Evolutionary conservation across 2,113 vertebrate genomes (phyloP).

Genomic region (Nibea albiflora): DNA sequence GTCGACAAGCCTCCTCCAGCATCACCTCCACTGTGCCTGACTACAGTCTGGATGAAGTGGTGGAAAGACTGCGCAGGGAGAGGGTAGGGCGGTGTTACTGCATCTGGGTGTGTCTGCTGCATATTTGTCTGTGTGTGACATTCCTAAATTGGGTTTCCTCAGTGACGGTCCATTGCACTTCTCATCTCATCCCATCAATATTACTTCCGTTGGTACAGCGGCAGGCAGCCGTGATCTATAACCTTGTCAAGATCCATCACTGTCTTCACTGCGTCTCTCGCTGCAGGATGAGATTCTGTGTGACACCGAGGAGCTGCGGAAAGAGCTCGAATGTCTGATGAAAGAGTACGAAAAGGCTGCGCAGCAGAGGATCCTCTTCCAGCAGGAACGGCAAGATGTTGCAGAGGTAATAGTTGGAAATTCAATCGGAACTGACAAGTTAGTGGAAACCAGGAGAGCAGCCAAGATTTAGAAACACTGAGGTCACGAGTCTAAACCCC

Average conservation of each 20-base stretch:
- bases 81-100: slow-evolving; percentile 68
- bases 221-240: slow-evolving; percentile 15
- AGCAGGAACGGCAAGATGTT: slow-evolving; percentile 72
- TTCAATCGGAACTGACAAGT: not conserved
- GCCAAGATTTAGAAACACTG: not conserved
- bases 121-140: slow-evolving; percentile 24
- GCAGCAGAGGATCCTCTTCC: slow-evolving; percentile 68
- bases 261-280: slow-evolving; percentile 26
- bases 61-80: slow-evolving; percentile 76
- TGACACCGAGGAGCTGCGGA: slow-evolving; percentile 64
- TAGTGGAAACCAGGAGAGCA: not conserved
- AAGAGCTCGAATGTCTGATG: slow-evolving; percentile 70
- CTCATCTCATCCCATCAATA: slow-evolving; percentile 3
- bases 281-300: slow-evolving; percentile 78
- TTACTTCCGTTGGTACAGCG: slow-evolving; percentile 11
- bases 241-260: slow-evolving; percentile 27
- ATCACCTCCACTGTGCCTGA: slow-evolving; percentile 29
- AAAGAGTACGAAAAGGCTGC: slow-evolving; percentile 59
- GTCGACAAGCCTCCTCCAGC: slow-evolving; percentile 10
- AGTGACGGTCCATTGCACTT: not conserved
- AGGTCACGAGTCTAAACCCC: not conserved
- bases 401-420: slow-evolving; percentile 69
- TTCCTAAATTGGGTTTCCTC: slow-evolving; percentile 21
- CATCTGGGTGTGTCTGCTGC: slow-evolving; percentile 50
- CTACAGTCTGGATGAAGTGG: slow-evolving; percentile 73